Percentiles rank a stretch among this genome's conserved stretches.
phyloP scores from a whole-genome alignment of 2,888 invertebrate genomes.

The Entomobrya proxima region DNA sequence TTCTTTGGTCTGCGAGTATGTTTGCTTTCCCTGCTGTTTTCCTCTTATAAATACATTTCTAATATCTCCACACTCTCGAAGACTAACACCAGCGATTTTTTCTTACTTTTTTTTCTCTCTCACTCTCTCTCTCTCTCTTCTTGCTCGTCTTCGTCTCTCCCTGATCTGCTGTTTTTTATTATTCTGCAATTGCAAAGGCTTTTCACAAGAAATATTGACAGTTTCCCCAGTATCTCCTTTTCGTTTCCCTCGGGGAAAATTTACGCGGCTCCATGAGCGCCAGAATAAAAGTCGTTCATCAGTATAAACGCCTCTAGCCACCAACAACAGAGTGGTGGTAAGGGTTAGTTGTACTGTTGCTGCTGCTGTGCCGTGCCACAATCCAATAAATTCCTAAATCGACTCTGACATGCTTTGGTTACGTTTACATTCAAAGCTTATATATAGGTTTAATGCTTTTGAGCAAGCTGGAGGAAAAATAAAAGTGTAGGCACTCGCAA shows the following conservation, averaged over 20 bases:
- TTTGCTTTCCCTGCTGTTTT: constrained; percentile 14
- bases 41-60: constrained; percentile 27
- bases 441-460: background rate
- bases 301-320: constrained; percentile 60
- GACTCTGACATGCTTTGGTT: constrained; percentile 35
- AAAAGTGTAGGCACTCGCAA: background rate
- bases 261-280: constrained; percentile 64
- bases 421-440: constrained; percentile 32
- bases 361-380: constrained; percentile 48
- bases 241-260: constrained; percentile 67
- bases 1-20: background rate
- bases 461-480: background rate
- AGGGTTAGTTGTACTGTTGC: constrained; percentile 5
- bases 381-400: constrained; percentile 63
- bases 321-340: constrained; percentile 27
- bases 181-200: constrained; percentile 46
- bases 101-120: background rate
- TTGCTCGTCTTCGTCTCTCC: background rate
- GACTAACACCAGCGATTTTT: background rate
- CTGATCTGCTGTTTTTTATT: constrained; percentile 39
- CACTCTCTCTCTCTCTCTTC: background rate
- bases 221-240: constrained; percentile 48
- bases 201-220: constrained; percentile 61
- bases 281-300: constrained; percentile 65
- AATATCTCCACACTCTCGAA: constrained; percentile 29